Evolutionary conservation across 1,140 invertebrate species (phyloP), one percentile per base, ranked within the genome.

Genomic region (Marisa cornuarietis): DNA sequence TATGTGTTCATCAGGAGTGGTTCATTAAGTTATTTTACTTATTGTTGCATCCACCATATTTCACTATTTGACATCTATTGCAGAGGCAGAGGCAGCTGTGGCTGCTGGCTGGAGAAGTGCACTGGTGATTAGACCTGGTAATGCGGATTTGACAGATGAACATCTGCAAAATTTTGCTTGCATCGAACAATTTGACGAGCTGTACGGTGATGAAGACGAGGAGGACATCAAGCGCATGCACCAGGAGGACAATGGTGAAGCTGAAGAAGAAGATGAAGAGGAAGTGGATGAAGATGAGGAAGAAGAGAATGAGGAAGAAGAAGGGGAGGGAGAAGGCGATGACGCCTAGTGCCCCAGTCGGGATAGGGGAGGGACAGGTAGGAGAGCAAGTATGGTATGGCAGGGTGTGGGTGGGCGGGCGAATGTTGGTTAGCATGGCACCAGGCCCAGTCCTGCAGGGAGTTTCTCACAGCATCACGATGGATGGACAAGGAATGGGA

Each of bases 51-150:
- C 54, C 42, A 14, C 16, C n/a, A 69, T 20, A 2, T 69, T 69
- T 69, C 14, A 69, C 14, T 42, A 42, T 42, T 42, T 42, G 31
- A 42, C 31, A 42, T 42, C 13, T 20, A 69, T 81, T 91, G 76
- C 88, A 96, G 96, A 97, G 92, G 96, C 94, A 0, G 92, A 93
- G 87, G 96, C 96, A 84, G 96, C 96, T 8, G 92, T 92, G 54
- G 90, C 92, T 68, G 95, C 95, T 4, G 96, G 96, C 14, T 84
- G 97, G 72, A 91, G 93, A 62, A 91, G 93, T 42, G 91, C 93
- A 5, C 85, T 98, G 26, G 93, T 97, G 0, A 90, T 93, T 73
- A 93, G 97, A 69, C 94, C 95, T 78, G 96, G 96, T 52, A 97
- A 97, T 89, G 93, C 92, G 1, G 90, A 93, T 8, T 90, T 96